Base-by-base conservation (phyloP, 2,113 vertebrate genomes). In the Malurus elegans region DNA sequence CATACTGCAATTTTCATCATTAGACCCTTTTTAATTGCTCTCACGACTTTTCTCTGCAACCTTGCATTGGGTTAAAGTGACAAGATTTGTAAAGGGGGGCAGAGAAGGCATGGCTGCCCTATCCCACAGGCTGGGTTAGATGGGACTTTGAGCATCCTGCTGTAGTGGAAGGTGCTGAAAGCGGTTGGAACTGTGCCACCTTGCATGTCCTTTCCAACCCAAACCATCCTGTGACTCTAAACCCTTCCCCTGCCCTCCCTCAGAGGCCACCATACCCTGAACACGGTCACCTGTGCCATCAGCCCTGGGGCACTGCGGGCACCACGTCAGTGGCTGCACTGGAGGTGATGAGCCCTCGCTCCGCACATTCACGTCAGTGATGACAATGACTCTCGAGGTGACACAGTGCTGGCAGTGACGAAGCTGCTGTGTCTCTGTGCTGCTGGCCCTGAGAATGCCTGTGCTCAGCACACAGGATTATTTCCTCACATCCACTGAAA, bases 291-390 rank as follows among this genome's bases (percentile, higher is more conserved):
- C 9, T 57, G 58, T 23, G 50, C 20, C 21, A 36, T 2, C 58
- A 32, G 50, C 14, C 26, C 31, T 6, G 4, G 19, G 56, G n/a
- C n/a, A 62, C 56, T 16, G 15, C 0, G 0, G 26, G 36, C 38
- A 10, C 38, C 34, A 25, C 42, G 16, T 3, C 10, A 8, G 15
- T 3, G 19, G 28, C 65, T 24, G 28, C 16, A 10, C 16, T 31
- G 51, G 24, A 50, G 20, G 18, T 16, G 31, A 36, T 5, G 6
- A 65, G 66, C 18, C 50, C 26, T 65, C 19, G 10, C 18, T 42
- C 26, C 10, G 38, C 10, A 11, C 38, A 38, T 38, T 38, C 38
- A 38, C 38, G 10, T 38, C 38, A 38, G 38, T 38, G 38, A 38
- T 38, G 38, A 38, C 38, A 38, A 38, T 38, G 38, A 38, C 38